Conservation (phyloP, 2,113 vertebrate genomes). For the Spea multiplicata region DNA sequence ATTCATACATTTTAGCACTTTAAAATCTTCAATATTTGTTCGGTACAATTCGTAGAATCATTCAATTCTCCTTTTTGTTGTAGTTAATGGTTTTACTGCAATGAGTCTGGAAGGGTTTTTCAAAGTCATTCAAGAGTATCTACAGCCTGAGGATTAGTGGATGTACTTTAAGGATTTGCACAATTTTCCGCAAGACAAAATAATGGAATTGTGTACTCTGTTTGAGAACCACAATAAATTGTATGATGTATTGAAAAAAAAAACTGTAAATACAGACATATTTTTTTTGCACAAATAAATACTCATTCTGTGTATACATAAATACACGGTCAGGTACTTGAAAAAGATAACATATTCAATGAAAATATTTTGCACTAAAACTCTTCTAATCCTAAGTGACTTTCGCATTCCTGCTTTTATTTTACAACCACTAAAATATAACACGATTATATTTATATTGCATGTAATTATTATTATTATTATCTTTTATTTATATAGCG, state of each 20-base stretch:
- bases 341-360: no score
- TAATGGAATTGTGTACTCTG: conserved; percentile 22
- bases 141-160: conserved; percentile 37
- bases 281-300: no score
- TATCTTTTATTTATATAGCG: no score
- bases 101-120: conserved; percentile 34
- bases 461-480: no score
- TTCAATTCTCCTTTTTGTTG: conserved; percentile 31
- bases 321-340: no score
- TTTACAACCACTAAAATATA: no score
- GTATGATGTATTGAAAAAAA: not conserved
- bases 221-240: conserved; percentile 3
- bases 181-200: conserved; percentile 32
- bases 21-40: conserved; percentile 32
- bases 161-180: conserved; percentile 43
- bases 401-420: no score
- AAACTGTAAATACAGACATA: no score
- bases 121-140: conserved; percentile 40
- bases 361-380: no score
- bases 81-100: conserved; percentile 38
- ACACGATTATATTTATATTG: no score
- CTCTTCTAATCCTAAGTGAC: no score
- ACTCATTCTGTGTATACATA: no score
- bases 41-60: conserved; percentile 8
- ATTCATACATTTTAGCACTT: not conserved